Evolutionary conservation across 2,113 vertebrate species (phyloP), one percentile per base, ranked within the genome.

Genomic region (Alouatta palliata): DNA sequence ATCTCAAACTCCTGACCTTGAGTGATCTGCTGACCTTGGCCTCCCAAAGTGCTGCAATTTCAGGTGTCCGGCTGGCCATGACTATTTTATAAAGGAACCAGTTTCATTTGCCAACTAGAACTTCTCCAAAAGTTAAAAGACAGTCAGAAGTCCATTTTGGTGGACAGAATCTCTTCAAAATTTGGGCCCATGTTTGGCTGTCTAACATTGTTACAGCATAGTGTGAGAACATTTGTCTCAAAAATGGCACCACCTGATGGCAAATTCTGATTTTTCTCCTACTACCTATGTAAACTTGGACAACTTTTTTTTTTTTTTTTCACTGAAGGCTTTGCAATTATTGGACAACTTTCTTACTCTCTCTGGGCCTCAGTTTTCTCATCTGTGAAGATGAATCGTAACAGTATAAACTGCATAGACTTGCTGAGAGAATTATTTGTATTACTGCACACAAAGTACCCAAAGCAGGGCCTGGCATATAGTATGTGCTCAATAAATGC

Each of bases 11-110:
- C 61, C 27, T 32, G 27, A 64, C 12, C 5, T 64, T 64, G 27
- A 68, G 66, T 68, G 14, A 68, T 68, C 32, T 68, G 30, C 32
- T 32, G 6, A 14, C 66, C 32, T 68, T 6, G 6, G 66, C 16
- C 32, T 68, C 66, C 66, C 66, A 17, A 35, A 68, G 32, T 68
- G 32, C 66, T 68, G 66, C 3, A 2, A n/a, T 35, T 68, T 35
- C 16, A 35, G 14, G 66, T 2, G 7, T 6, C 6, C 14, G 6
- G 66, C 14, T 6, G 2, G 6, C 30, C 6, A 17, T 32, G 3
- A 35, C 66, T 68, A 8, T 68, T n/a, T 68, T 19, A 35, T 17
- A n/a, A 68, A 43, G 8, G 3, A 8, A 32, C 16, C 49, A 10
- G 35, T 82, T 56, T n/a, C 37, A 91, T 49, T 61, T n/a, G 37